A percentile compares a stretch with the other conserved stretches of the same genome.
Conservation (phyloP, 2,888 invertebrate species). For the Ariolimax columbianus region DNA sequence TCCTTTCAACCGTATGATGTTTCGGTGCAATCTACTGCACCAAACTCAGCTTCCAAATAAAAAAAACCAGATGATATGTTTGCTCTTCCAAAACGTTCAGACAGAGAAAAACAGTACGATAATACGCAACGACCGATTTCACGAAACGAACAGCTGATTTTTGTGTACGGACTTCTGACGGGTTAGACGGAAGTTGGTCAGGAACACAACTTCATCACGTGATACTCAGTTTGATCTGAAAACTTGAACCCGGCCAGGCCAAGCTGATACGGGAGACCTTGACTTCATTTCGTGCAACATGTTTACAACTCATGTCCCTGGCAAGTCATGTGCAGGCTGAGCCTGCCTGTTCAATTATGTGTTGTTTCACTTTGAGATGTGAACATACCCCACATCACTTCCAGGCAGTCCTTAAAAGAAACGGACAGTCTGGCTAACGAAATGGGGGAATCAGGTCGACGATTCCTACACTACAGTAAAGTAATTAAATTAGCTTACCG, state of each 20-base stretch:
- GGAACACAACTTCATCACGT: neutral
- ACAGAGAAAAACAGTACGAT: neutral
- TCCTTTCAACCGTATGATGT: neutral
- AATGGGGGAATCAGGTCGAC: too few species aligned
- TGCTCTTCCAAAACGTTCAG: neutral
- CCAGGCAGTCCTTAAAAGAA: too few species aligned
- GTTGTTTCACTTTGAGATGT: too few species aligned
- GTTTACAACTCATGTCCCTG: too few species aligned
- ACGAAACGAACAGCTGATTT: constrained; percentile 25
- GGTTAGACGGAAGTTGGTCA: neutral
- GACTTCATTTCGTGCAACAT: neutral
- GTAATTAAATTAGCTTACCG: too few species aligned
- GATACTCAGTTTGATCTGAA: constrained; percentile 4
- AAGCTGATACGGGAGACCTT: neutral
- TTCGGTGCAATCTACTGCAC: neutral
- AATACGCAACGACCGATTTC: constrained; percentile 8
- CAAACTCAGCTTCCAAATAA: neutral
- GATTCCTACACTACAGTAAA: too few species aligned
- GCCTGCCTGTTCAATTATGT: too few species aligned
- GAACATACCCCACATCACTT: too few species aligned
- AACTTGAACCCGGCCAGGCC: neutral
- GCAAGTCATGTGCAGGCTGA: too few species aligned
- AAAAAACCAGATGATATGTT: neutral
- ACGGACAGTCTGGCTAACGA: too few species aligned
- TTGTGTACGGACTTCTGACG: neutral